Evolutionary conservation across 2,888 invertebrate species (phyloP), one percentile per base, ranked within the genome.

Genomic region (Hypsopygia costalis): DNA sequence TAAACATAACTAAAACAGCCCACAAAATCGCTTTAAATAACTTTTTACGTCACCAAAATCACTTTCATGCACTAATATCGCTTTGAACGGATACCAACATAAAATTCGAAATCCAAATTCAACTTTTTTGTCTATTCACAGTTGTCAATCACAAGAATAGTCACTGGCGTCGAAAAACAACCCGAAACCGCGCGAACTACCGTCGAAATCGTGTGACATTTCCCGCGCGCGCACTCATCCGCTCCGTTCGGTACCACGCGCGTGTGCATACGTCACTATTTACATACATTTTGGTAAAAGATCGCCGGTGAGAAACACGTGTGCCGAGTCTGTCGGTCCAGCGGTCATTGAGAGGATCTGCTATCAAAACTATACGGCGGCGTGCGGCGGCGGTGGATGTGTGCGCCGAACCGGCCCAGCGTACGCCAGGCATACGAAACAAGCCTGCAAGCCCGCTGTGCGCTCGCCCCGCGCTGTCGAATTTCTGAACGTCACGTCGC

Each of bases 261-360:
- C 64, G 68, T 51, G 54, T 60, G 67, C 69, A 69, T 69, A 65
- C 62, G 59, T 61, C 63, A 66, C 56, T 78, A 77, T 81, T 79
- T 75, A 77, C 78, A 81, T 81, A 80, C 80, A 75, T 81, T 81
- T 77, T 66, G 71, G 71, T 61, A 57, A 61, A 61, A 54, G 56
- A 60, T 57, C 58, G 58, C 27, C 33, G 27, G 39, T 39, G 61
- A 60, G 58, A 64, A 65, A 83, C 90, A 89, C 91, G 91, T 91
- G 91, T 90, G 90, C 75, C 85, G 81, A 70, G 86, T 77, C 83
- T 81, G 86, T 88, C 90, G 90, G 91, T 90, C 91, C 90, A 90
- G 90, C 91, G 91, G 91, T 91, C 91, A 91, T 91, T 91, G 91
- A 91, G 91, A 91, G 78, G 75, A 74, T 71, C 77, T 70, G 78